phyloP scores from a whole-genome alignment of 2,888 invertebrate genomes.

The Mayetiola destructor region DNA sequence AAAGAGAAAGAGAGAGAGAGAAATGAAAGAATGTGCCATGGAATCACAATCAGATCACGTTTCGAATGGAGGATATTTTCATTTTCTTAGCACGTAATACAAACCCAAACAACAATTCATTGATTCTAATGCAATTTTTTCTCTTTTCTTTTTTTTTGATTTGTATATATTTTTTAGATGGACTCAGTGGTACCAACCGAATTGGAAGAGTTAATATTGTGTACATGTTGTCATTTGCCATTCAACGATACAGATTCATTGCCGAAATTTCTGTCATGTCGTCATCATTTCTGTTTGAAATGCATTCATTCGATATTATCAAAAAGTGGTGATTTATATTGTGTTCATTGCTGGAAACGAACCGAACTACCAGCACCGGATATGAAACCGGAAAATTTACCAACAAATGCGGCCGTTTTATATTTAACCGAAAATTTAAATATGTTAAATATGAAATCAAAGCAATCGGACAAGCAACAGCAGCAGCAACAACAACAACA shows the following conservation, averaged over 20 bases:
- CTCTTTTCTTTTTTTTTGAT: background rate
- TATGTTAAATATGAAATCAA: slow-evolving; percentile 39
- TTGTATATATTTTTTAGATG: slow-evolving; percentile 32
- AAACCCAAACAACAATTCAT: too few relatives aligned
- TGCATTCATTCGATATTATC: slow-evolving; percentile 54
- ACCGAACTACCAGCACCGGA: slow-evolving; percentile 50
- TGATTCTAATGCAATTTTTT: background rate
- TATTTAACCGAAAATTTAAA: slow-evolving; percentile 50
- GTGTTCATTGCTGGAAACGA: slow-evolving; percentile 60
- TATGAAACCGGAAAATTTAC: slow-evolving; percentile 49
- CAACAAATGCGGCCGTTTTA: slow-evolving; percentile 52
- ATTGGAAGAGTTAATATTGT: slow-evolving; percentile 57
- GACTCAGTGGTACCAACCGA: slow-evolving; percentile 48
- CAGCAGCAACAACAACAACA: slow-evolving; percentile 16
- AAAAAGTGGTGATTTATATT: slow-evolving; percentile 52
- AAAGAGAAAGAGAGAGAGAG: too few relatives aligned
- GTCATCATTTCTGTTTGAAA: slow-evolving; percentile 62
- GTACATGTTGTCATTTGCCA: slow-evolving; percentile 60
- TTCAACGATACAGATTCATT: slow-evolving; percentile 58
- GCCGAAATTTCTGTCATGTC: slow-evolving; percentile 59
- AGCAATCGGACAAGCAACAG: slow-evolving; percentile 31
- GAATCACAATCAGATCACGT: too few relatives aligned
- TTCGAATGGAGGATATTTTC: too few relatives aligned
- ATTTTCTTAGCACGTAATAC: too few relatives aligned
- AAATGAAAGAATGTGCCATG: background rate